These are phyloP conservation scores for Gracilinanus agilis DNA, from an alignment of 2,113 vertebrate genomes.

Conservation along the genomic window DNA sequence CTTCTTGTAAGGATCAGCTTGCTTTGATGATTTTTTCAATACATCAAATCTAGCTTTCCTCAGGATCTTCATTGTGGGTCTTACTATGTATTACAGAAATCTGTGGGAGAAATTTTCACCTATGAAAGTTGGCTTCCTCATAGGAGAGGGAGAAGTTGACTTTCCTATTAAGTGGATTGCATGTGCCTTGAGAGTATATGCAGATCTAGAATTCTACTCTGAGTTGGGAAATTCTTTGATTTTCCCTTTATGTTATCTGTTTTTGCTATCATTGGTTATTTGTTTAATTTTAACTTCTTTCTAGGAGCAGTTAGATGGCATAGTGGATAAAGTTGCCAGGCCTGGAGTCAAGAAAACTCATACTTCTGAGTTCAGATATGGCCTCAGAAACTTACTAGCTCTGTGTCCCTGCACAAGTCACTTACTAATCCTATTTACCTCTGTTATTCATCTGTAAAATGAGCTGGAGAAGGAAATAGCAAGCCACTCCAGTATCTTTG, in stretches of 20 bases:
- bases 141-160: neutral
- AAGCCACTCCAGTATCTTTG: neutral
- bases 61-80: neutral
- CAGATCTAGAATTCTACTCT: neutral
- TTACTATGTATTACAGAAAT: neutral
- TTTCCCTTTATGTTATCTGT: neutral
- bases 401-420: neutral
- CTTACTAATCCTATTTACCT: neutral
- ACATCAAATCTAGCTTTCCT: neutral
- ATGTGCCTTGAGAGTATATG: neutral
- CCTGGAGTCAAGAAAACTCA: no score
- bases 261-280: neutral
- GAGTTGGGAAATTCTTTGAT: neutral
- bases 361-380: no score
- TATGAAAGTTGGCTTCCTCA: neutral
- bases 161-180: neutral
- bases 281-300: neutral
- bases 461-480: neutral
- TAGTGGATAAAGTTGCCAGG: no score
- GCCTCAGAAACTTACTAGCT: neutral
- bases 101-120: neutral
- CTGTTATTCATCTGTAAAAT: neutral
- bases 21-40: neutral
- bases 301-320: no score
- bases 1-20: neutral